Conservation (phyloP, 2,888 invertebrate genomes). For the Hermaeophaga mercurialis region DNA sequence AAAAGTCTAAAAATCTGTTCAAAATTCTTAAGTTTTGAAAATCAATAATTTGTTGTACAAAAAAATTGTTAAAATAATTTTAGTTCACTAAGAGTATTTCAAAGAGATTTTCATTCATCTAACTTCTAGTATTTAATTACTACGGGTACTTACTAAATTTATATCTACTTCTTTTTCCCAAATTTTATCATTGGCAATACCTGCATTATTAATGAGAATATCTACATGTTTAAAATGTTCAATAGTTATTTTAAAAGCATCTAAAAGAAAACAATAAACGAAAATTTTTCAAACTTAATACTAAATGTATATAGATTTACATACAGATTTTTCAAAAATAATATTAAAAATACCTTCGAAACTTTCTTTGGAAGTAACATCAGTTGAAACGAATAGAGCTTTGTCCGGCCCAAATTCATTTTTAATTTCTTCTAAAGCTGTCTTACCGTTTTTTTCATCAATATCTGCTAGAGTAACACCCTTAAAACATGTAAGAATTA, state of each 20-base stretch:
- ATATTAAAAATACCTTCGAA: slow-evolving; percentile 31
- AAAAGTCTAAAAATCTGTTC: too few relatives aligned
- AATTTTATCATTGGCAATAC: slow-evolving; percentile 36
- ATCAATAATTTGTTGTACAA: too few relatives aligned
- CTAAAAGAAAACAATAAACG: too few relatives aligned
- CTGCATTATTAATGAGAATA: slow-evolving; percentile 60
- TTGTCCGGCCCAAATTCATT: slow-evolving; percentile 35
- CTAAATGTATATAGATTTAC: too few relatives aligned
- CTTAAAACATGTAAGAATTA: too few relatives aligned
- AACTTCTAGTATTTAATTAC: too few relatives aligned
- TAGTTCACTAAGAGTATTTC: too few relatives aligned
- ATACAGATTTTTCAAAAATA: too few relatives aligned
- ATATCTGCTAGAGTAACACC: slow-evolving; percentile 39
- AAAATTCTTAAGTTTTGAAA: too few relatives aligned
- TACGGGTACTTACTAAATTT: slow-evolving; percentile 38
- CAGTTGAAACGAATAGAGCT: slow-evolving; percentile 37
- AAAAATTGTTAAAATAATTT: too few relatives aligned
- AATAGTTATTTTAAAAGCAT: slow-evolving; percentile 70
- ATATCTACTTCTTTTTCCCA: slow-evolving; percentile 38
- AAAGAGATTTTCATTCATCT: too few relatives aligned
- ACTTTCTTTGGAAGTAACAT: slow-evolving; percentile 33
- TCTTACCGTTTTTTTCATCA: slow-evolving; percentile 21
- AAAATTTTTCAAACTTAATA: too few relatives aligned
- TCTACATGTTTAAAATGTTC: slow-evolving; percentile 69
- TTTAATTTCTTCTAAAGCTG: slow-evolving; percentile 31